These are phyloP conservation scores for Syngnathoides biaculeatus DNA, from an alignment of 2,113 vertebrate genomes.

Conservation along the genomic window DNA sequence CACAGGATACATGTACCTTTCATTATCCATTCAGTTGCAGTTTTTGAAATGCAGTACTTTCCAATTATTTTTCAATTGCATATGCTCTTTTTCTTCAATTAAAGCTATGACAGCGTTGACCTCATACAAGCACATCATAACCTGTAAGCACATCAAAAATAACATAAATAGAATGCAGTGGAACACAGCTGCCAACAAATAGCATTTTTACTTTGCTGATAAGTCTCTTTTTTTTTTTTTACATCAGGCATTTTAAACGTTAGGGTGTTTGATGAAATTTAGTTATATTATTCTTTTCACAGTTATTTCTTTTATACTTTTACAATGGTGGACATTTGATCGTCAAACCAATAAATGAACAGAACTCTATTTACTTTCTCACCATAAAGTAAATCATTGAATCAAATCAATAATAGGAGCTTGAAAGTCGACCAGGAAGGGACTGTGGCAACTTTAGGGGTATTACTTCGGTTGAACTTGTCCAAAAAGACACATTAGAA, in stretches of 20 bases:
- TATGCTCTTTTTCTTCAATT: not conserved
- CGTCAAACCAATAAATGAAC: not conserved
- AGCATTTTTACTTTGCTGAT: not conserved
- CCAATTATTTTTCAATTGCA: not conserved
- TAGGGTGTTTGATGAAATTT: not conserved
- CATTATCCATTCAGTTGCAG: constrained; percentile 19
- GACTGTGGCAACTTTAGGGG: no score
- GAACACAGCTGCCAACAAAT: not conserved
- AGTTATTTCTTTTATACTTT: not conserved
- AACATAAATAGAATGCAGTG: not conserved
- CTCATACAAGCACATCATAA: not conserved
- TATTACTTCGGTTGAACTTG: not conserved
- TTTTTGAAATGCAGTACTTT: not conserved
- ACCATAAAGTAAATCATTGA: not conserved
- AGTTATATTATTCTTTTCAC: not conserved
- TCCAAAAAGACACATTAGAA: not conserved
- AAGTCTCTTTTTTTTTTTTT: not conserved
- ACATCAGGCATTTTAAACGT: not conserved
- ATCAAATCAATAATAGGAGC: not conserved
- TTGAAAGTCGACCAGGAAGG: not conserved
- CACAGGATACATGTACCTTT: constrained; percentile 21
- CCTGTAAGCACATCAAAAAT: not conserved
- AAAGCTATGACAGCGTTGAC: not conserved
- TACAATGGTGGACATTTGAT: not conserved
- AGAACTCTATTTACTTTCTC: not conserved